Conservation (phyloP, 2,113 vertebrate genomes). For the human region GRCh38 chr1:240577001-240577500, state of each 20-base stretch:
- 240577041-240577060: conserved; percentile 42
- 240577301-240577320: conserved; percentile 68
- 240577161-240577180: conserved; percentile 57
- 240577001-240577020: neutral
- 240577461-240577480: neutral
- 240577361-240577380: conserved; percentile 74
- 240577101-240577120: conserved; percentile 1
- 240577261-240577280: conserved; percentile 69
- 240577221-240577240: conserved; percentile 49
- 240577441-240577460: neutral
- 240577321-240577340: conserved; percentile 58
- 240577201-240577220: conserved; percentile 59
- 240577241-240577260: conserved; percentile 61
- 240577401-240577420: conserved; percentile 64
- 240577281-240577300: conserved; percentile 67
- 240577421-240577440: neutral
- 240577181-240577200: conserved; percentile 62
- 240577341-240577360: conserved; percentile 26
- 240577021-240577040: neutral
- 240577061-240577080: neutral
- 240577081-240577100: neutral
- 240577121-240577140: neutral
- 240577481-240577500: neutral
- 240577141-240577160: conserved; percentile 29
- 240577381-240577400: conserved; percentile 61